Conservation (phyloP, 2,113 vertebrate species). For the Cyprichromis sp. region DNA sequence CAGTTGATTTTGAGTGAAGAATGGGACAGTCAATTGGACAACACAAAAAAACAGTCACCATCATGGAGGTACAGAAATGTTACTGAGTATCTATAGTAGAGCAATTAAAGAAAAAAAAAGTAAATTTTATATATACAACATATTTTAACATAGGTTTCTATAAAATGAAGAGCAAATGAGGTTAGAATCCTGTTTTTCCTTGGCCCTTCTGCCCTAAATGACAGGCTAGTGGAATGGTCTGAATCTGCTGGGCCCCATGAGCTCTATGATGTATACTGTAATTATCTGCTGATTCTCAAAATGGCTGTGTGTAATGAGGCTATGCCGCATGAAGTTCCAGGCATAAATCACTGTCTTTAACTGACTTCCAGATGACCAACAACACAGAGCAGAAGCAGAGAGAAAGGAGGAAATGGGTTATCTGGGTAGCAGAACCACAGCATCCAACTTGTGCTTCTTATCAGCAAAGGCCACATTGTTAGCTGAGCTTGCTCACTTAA, state of each 20-base stretch:
- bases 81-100: not conserved
- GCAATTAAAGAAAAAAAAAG: not conserved
- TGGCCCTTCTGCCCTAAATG: slow-evolving; percentile 36
- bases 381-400: slow-evolving; percentile 33
- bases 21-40: not conserved
- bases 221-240: slow-evolving; percentile 53
- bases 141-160: not conserved
- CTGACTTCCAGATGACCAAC: slow-evolving; percentile 68
- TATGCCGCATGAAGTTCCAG: slow-evolving; percentile 59
- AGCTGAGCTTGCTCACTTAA: slow-evolving; percentile 22
- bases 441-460: slow-evolving; percentile 42
- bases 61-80: not conserved
- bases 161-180: slow-evolving; percentile 15
- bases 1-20: not conserved
- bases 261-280: slow-evolving; percentile 76
- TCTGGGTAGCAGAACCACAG: slow-evolving; percentile 18
- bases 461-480: slow-evolving; percentile 53
- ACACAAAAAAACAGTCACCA: not conserved
- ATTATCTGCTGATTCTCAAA: slow-evolving; percentile 81
- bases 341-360: slow-evolving; percentile 77
- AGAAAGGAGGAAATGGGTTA: slow-evolving; percentile 35
- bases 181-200: slow-evolving; percentile 29
- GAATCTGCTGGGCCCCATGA: slow-evolving; percentile 53
- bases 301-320: slow-evolving; percentile 76
- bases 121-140: not conserved